Conservation (phyloP, 2,113 vertebrate species). For the Coptodon bakossiorum region DNA sequence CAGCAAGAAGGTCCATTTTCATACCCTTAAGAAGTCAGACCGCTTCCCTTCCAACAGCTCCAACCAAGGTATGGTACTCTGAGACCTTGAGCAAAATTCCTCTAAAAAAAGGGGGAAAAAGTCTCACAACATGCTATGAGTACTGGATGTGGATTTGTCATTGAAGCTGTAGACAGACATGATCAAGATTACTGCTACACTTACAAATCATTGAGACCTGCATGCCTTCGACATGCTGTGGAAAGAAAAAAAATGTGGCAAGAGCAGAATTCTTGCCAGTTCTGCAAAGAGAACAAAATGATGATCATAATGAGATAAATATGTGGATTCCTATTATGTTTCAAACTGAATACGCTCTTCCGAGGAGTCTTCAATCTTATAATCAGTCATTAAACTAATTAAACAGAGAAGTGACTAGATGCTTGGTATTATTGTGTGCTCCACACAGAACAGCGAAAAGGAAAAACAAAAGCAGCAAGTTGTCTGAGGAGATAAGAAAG, state of each 20-base stretch:
- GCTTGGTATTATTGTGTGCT: not conserved
- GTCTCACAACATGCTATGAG: not conserved
- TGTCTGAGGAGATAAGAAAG: not conserved
- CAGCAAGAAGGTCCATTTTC: conserved; percentile 87
- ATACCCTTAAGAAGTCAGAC: conserved; percentile 90
- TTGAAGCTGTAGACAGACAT: not conserved
- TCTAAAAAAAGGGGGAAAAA: rapidly evolving
- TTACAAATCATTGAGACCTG: not conserved
- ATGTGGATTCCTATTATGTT: not conserved
- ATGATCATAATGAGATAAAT: not conserved
- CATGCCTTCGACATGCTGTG: not conserved
- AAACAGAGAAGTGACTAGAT: not conserved
- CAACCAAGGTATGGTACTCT: conserved; percentile 79
- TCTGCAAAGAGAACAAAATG: not conserved
- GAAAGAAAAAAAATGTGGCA: not conserved
- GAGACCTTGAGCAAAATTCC: not conserved
- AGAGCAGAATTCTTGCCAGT: not conserved
- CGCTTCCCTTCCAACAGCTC: conserved; percentile 91
- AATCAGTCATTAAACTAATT: not conserved
- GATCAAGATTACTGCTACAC: not conserved
- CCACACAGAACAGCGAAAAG: not conserved
- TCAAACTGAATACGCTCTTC: not conserved
- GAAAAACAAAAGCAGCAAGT: not conserved
- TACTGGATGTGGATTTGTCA: not conserved
- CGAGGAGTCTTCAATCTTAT: not conserved